Base-by-base conservation (phyloP, 2,888 invertebrate species). In the Zaprionus obscuricornis region DNA sequence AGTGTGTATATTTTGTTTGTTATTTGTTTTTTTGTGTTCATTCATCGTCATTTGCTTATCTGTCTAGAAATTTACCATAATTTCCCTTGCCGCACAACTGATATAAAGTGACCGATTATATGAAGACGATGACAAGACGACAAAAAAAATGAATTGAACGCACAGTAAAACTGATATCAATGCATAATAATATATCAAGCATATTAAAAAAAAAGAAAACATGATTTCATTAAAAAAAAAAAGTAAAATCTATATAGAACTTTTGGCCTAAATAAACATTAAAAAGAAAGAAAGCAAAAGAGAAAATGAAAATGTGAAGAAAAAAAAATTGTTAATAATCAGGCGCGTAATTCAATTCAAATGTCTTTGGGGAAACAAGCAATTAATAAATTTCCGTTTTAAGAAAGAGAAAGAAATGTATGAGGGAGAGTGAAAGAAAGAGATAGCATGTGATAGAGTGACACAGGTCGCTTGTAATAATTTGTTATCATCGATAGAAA, bases 301-400 rank as follows among this genome's bases (percentile, higher is more conserved):
- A n/a, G n/a, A n/a, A n/a, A n/a, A n/a, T n/a, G n/a, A n/a, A n/a
- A n/a, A n/a, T n/a, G n/a, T n/a, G n/a, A 10, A 24, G 37, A 46
- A 54, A 46, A 26, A 49, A n/a, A 14, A 39, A 18, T 27, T 20
- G 39, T 47, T 65, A 63, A 58, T 84, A 74, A 84, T 84, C 67
- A 51, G 51, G 40, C 20, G 74, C 67, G 84, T 79, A 84, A 79
- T 79, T 77, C 74, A 84, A 78, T 66, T 81, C 78, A 77, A 79
- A 84, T 81, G 62, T 72, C 42, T 63, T 55, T 33, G 31, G 26
- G 59, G 57, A 50, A 58, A 79, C 77, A 81, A 81, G 77, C 82
- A 84, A 79, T 79, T 84, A 81, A 79, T 64, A 59, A 64, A 66
- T 65, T 71, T 74, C 75, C 72, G 70, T 17, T 65, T 37, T 42